Conservation (phyloP, 2,888 invertebrate species). For the Druceiella hillmani region DNA sequence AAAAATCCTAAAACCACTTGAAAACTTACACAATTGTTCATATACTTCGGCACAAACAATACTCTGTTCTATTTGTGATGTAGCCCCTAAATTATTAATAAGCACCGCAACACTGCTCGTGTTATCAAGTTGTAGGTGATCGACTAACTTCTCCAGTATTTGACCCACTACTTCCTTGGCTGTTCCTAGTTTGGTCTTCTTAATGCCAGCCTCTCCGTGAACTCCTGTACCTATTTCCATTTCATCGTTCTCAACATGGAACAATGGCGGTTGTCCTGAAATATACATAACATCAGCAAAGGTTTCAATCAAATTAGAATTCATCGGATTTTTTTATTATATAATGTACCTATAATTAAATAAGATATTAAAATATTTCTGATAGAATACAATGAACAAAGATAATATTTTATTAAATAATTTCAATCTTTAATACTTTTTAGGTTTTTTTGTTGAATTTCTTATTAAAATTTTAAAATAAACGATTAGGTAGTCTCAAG, state of each 20-base stretch:
- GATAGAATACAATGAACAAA: not conserved
- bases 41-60: constrained; percentile 63
- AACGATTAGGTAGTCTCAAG: too few relatives aligned
- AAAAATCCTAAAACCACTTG: not conserved
- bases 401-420: not conserved
- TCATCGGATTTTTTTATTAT: not conserved
- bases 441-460: too few relatives aligned
- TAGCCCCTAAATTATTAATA: constrained; percentile 74
- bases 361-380: not conserved
- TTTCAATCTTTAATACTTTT: too few relatives aligned
- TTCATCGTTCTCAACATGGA: constrained; percentile 56
- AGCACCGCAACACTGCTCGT: constrained; percentile 55
- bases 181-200: constrained; percentile 39
- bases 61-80: constrained; percentile 70
- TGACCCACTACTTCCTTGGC: constrained; percentile 44
- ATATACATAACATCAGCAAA: not conserved
- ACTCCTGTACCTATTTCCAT: constrained; percentile 60
- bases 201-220: constrained; percentile 52
- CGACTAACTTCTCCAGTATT: constrained; percentile 44
- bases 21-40: constrained; percentile 53
- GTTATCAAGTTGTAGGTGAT: constrained; percentile 33
- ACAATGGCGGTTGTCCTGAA: constrained; percentile 54
- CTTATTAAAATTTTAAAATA: too few relatives aligned
- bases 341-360: not conserved
- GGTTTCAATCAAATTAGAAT: not conserved